Evolutionary conservation across 2,888 invertebrate species (phyloP), one percentile per base, ranked within the genome.

Genomic region (Acleris sparsana): DNA sequence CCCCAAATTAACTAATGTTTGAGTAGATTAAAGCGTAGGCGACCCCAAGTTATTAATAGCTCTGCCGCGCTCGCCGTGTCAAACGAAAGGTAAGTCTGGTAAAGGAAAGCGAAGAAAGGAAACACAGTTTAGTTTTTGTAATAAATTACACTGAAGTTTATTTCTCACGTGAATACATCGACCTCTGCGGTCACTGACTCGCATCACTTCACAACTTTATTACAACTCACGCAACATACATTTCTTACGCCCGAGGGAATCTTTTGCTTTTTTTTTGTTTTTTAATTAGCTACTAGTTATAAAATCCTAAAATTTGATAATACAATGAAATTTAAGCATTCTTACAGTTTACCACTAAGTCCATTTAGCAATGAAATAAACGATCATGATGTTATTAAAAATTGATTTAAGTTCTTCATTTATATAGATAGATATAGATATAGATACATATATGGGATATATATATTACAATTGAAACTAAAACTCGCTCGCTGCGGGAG

Each of bases 131-230:
- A 69, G 73, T 76, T 75, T 76, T 77, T 79, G 79, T 90, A 90
- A 91, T 93, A 93, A 93, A 92, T 93, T 92, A 93, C 93, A 93
- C 89, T 92, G 92, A 92, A 92, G 87, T 93, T 92, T 92, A 90
- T 92, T 89, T 89, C 84, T 88, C 87, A 88, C 83, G 83, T 86
- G 91, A 91, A 89, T 91, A 93, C 89, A 92, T 88, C 83, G 87
- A 87, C 84, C 85, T 11, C 11, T 33, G 82, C 85, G 83, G 82
- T 84, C 82, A 82, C 81, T 86, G 78, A 75, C 80, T 83, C 80
- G 78, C 84, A 81, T 85, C 84, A 85, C 77, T 83, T 85, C 87
- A 88, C 85, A 86, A 88, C 86, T 87, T 84, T 83, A 83, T 85
- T 84, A 87, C 85, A 85, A 88, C 82, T 88, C 89, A 85, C 86